phyloP scores from a whole-genome alignment of 2,888 invertebrate genomes.

The Sinodicranocentrus sp. region DNA sequence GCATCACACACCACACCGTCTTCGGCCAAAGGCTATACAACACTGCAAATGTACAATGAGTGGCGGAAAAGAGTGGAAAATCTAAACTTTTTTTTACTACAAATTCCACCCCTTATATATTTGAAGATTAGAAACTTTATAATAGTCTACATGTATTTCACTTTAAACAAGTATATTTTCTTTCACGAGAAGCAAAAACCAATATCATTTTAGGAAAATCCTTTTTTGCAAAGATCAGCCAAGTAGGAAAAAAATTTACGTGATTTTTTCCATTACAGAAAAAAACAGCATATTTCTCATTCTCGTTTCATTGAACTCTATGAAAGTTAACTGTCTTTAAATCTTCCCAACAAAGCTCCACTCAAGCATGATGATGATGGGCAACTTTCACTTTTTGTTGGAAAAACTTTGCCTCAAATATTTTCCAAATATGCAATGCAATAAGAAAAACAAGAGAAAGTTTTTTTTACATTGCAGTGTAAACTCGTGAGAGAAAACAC shows the following conservation, averaged over 20 bases:
- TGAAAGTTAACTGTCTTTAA: slow-evolving; percentile 33
- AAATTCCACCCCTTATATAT: not conserved
- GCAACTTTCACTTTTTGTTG: slow-evolving; percentile 37
- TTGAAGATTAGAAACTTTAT: not conserved
- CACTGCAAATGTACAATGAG: too few relatives aligned
- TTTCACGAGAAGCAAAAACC: slow-evolving; percentile 25
- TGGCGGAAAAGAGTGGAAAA: too few relatives aligned
- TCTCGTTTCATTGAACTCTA: slow-evolving; percentile 32
- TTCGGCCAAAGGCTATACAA: not conserved
- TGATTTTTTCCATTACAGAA: not conserved
- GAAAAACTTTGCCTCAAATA: not conserved
- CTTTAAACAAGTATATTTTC: slow-evolving; percentile 3
- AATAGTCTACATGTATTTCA: not conserved
- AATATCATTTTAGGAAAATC: slow-evolving; percentile 11
- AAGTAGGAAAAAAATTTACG: not conserved
- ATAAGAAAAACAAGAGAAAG: slow-evolving; percentile 42
- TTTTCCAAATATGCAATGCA: slow-evolving; percentile 19
- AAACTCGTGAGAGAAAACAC: slow-evolving; percentile 27
- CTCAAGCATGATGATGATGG: slow-evolving; percentile 19
- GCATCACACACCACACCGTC: slow-evolving; percentile 1
- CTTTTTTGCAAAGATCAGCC: not conserved
- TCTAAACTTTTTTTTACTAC: slow-evolving; percentile 2
- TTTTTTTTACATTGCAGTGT: slow-evolving; percentile 21
- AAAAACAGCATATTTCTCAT: slow-evolving; percentile 3
- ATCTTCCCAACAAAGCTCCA: slow-evolving; percentile 11